These are phyloP conservation scores for Microtus oregoni DNA, from an alignment of 2,113 vertebrate genomes.

Conservation along the genomic window DNA sequence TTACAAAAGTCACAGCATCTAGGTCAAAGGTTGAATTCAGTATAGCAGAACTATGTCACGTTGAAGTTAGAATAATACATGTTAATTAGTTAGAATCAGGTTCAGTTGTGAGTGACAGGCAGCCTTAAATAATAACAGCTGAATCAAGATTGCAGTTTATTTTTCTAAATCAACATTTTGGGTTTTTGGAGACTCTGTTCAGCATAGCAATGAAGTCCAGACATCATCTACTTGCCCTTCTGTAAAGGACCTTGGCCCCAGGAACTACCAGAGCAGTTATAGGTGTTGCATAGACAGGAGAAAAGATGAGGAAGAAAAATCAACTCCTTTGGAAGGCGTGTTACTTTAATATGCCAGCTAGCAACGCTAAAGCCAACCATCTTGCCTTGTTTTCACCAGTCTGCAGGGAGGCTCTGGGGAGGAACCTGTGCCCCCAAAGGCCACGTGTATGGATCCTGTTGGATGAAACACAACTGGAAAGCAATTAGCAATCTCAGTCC, in stretches of 20 bases:
- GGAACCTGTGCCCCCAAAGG: background rate
- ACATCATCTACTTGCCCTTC: background rate
- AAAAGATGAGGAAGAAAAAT: background rate
- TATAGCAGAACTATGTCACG: background rate
- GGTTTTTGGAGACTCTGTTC: background rate
- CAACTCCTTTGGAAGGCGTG: background rate
- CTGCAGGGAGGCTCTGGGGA: background rate
- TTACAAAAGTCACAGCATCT: slow-evolving; percentile 41
- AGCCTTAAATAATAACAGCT: background rate
- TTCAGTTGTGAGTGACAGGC: background rate
- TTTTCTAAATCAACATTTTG: slow-evolving; percentile 16
- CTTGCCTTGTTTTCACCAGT: background rate
- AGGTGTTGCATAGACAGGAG: background rate
- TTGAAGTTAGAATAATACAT: background rate
- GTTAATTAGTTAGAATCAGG: slow-evolving; percentile 39
- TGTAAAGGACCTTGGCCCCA: background rate
- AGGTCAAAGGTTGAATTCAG: background rate
- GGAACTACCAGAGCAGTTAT: background rate
- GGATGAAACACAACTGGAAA: background rate
- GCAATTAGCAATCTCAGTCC: background rate
- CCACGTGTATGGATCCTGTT: background rate
- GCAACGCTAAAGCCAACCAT: background rate
- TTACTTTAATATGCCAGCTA: background rate
- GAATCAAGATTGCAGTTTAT: background rate
- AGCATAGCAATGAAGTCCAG: background rate